Percentiles rank a stretch among this genome's conserved stretches.
phyloP scores from a whole-genome alignment of 2,888 invertebrate genomes.

The Plagiodera versicolora region DNA sequence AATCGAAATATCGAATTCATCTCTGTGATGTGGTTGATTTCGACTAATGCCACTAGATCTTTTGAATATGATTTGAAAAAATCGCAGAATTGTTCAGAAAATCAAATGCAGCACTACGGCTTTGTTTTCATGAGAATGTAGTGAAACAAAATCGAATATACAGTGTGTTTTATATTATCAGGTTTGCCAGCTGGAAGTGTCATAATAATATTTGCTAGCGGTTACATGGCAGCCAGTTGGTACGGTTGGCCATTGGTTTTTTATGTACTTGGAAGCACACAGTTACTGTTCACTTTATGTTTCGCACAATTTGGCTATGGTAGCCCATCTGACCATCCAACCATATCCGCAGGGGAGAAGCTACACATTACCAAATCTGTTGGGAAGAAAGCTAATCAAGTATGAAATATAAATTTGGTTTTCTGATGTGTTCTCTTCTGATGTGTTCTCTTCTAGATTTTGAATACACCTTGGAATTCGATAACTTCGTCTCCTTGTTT shows the following conservation, averaged over 20 bases:
- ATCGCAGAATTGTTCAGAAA: no score
- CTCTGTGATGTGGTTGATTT: no score
- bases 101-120: no score
- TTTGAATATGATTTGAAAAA: no score
- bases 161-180: no score
- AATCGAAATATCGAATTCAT: no score
- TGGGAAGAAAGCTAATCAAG: no score
- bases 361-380: conserved; percentile 62
- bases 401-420: no score
- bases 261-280: conserved; percentile 57
- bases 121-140: no score
- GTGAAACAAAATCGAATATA: no score
- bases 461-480: conserved; percentile 1
- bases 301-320: conserved; percentile 68
- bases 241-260: conserved; percentile 82
- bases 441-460: neutral
- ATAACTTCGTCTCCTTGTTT: neutral
- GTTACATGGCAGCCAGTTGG: conserved; percentile 67
- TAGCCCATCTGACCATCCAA: conserved; percentile 63
- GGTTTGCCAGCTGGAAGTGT: conserved; percentile 71
- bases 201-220: conserved; percentile 72
- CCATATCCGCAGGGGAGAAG: conserved; percentile 66
- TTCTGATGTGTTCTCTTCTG: no score
- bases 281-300: conserved; percentile 62
- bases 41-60: no score